Evolutionary conservation across 2,113 vertebrate species (phyloP).

Genomic region (Actenoides lindsayi): DNA sequence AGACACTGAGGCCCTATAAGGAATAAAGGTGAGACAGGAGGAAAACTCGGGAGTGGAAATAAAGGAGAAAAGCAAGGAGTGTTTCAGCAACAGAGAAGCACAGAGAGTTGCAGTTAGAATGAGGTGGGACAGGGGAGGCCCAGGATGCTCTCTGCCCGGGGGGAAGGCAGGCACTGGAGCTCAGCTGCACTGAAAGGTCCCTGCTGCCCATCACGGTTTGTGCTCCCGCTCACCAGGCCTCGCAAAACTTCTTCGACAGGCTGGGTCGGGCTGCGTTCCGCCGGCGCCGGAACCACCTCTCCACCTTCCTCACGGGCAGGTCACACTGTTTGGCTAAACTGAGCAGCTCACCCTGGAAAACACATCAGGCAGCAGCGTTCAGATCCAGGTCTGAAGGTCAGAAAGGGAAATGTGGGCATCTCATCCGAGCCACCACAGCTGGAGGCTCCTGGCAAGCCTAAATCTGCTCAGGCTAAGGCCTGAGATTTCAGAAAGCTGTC

Average conservation of each 20-base stretch:
- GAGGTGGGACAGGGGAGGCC: background rate
- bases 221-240: constrained; percentile 83
- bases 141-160: background rate
- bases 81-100: background rate
- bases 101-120: background rate
- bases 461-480: background rate
- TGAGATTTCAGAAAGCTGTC: background rate
- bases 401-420: background rate
- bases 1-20: background rate
- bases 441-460: background rate
- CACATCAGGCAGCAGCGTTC: background rate
- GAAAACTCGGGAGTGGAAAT: background rate
- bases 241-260: constrained; percentile 89
- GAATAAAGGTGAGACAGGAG: background rate
- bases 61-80: background rate
- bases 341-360: constrained; percentile 60
- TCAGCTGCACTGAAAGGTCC: background rate
- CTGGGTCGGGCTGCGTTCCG: constrained; percentile 83
- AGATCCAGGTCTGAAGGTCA: background rate
- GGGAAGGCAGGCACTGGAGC: background rate
- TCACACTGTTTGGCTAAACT: constrained; percentile 80
- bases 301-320: constrained; percentile 80
- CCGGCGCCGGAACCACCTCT: constrained; percentile 86
- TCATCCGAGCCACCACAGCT: background rate
- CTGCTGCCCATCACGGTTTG: background rate